A percentile compares a stretch with the other conserved stretches of the same genome.
phyloP scores from a whole-genome alignment of 2,113 vertebrate genomes.

The Alouatta palliata region DNA sequence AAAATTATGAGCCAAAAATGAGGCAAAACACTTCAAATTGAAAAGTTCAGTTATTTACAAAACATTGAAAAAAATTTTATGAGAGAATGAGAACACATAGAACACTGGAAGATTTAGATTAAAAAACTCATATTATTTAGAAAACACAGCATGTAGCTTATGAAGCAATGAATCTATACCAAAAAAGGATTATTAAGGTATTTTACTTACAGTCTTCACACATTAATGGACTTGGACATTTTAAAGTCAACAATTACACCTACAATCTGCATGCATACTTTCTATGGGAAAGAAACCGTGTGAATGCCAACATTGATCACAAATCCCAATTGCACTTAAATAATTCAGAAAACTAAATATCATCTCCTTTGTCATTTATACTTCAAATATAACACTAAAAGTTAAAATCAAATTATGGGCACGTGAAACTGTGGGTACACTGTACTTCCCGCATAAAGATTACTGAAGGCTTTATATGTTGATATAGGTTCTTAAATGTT shows the following conservation, averaged over 20 bases:
- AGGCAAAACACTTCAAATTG: constrained; percentile 80
- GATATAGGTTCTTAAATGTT: not conserved
- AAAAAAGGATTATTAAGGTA: not conserved
- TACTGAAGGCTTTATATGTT: not conserved
- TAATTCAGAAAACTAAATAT: constrained; percentile 4
- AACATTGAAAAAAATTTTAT: constrained; percentile 53
- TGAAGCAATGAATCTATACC: not conserved
- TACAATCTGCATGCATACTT: not conserved
- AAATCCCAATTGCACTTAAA: not conserved
- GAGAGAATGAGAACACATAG: constrained; percentile 72
- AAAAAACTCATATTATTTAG: constrained; percentile 54
- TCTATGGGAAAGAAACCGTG: not conserved
- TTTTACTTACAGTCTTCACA: not conserved
- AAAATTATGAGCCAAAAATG: constrained; percentile 75
- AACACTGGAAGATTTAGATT: constrained; percentile 42
- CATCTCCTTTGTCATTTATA: not conserved
- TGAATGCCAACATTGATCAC: not conserved
- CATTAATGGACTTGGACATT: not conserved
- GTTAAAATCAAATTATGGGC: not conserved
- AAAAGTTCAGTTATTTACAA: constrained; percentile 78
- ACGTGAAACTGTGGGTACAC: not conserved
- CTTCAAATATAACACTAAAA: constrained; percentile 5
- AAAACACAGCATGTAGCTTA: constrained; percentile 42
- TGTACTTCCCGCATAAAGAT: not conserved
- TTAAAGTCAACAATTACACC: not conserved